Evolutionary conservation across 2,797 vertebrate genomes (phyloP), one percentile per base, ranked within the genome.

Genomic region (Dendrocincla fuliginosa): DNA sequence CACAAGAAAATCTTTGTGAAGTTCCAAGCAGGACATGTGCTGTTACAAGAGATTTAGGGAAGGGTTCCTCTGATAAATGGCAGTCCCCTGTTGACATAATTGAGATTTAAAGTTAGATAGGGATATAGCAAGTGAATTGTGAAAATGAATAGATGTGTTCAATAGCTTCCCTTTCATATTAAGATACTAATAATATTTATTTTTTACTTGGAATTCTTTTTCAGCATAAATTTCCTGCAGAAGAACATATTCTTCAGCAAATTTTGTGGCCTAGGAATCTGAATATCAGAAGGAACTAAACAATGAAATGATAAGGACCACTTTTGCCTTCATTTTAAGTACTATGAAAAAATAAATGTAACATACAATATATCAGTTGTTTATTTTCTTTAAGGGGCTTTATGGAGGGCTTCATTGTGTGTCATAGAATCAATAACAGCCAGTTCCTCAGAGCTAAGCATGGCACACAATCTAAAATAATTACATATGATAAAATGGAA

Each of bases 141-240:
- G 70, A 75, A 91, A 86, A 88, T 44, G 1, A 92, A 75, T 63
- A 77, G 3, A 70, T 64, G 65, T 77, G 24, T 71, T 93, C 49
- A 89, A 23, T 35, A 49, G 4, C 14, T 89, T 82, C 13, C 8
- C 8, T 77, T 85, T 77, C 27, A 50, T 83, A 63, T 30, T 4
- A 24, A 69, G n/a, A 6, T 42, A 87, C 63, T 86, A n/a, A 18
- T 44, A 71, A 33, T 35, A 59, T 63, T 86, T 75, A 52, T 20
- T 55, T 90, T 87, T 82, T 44, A 32, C 8, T 60, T 89, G 12
- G 56, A 88, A 33, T 84, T 84, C n/a, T 90, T 8, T 69, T 90
- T 33, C 16, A 75, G 11, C 20, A 82, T 61, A 86, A 50, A 90
- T 86, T 4, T 79, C 10, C 12, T 44, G 9, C 32, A 77, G 89